Conservation (phyloP, 2,113 vertebrate genomes). For the Nymphicus hollandicus region DNA sequence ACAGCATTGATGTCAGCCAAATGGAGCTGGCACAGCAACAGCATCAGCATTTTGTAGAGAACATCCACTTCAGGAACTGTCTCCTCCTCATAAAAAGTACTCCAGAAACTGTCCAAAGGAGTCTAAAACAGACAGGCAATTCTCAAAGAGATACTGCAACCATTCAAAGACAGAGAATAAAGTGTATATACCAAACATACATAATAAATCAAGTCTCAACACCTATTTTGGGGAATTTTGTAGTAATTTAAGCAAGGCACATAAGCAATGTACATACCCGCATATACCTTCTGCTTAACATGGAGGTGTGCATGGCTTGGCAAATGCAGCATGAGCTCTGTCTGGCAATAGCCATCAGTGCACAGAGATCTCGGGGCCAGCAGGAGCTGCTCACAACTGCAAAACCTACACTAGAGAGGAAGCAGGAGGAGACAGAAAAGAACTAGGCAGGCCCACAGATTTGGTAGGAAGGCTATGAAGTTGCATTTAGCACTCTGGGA, state of each 20-base stretch:
- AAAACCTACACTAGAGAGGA: not conserved
- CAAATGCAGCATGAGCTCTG: not conserved
- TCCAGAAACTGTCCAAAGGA: not conserved
- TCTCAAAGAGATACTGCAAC: not conserved
- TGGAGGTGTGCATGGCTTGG: fast-evolving
- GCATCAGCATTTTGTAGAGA: not conserved
- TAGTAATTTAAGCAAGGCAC: not conserved
- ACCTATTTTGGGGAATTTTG: not conserved
- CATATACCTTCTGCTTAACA: not conserved
- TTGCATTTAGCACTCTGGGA: not conserved
- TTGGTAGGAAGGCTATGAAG: not conserved
- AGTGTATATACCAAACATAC: not conserved
- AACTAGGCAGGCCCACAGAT: fast-evolving
- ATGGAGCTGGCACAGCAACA: not conserved
- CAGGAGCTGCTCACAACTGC: not conserved
- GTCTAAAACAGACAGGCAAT: not conserved
- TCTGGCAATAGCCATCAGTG: not conserved
- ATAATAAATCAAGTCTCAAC: not conserved
- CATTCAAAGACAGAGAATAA: not conserved
- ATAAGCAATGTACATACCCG: not conserved
- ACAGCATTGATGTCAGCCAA: not conserved
- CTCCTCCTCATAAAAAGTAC: not conserved
- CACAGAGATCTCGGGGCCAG: not conserved
- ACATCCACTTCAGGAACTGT: not conserved
- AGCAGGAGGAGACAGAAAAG: not conserved